Percentiles rank a stretch among this genome's conserved stretches.
phyloP scores from a whole-genome alignment of 2,113 vertebrate genomes.

The Nettapus auritus region DNA sequence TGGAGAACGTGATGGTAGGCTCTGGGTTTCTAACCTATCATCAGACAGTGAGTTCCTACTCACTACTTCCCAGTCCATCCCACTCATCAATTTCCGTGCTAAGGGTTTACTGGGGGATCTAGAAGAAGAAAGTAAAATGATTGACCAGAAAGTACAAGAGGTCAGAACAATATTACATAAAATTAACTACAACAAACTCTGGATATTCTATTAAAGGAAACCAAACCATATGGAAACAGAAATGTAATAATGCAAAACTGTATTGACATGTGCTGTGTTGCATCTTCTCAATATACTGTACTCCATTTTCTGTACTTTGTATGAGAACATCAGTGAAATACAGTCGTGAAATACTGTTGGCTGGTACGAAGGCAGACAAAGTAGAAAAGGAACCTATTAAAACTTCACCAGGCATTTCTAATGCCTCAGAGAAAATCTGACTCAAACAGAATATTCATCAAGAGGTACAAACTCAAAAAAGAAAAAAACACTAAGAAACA shows the following conservation, averaged over 20 bases:
- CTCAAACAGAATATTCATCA: background rate
- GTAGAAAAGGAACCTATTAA: background rate
- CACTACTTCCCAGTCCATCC: constrained; percentile 93
- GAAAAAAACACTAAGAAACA: background rate
- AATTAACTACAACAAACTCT: background rate
- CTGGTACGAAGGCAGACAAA: background rate
- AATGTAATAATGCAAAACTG: background rate
- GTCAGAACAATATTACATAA: background rate
- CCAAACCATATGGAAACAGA: background rate
- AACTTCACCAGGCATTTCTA: background rate
- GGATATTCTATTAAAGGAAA: background rate
- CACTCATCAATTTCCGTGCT: constrained; percentile 88
- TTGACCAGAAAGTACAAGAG: background rate
- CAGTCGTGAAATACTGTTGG: background rate
- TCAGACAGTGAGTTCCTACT: constrained; percentile 95
- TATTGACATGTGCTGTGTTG: background rate
- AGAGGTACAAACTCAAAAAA: background rate
- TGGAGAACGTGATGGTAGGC: constrained; percentile 95
- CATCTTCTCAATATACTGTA: background rate
- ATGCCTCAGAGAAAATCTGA: background rate
- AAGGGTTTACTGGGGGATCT: constrained; percentile 97
- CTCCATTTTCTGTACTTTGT: background rate
- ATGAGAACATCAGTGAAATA: background rate
- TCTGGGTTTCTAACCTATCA: constrained; percentile 96
- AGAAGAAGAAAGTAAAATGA: constrained; percentile 42